These are phyloP conservation scores for Scrobipalpa costella DNA, from an alignment of 2,888 invertebrate species.

Conservation along the genomic window DNA sequence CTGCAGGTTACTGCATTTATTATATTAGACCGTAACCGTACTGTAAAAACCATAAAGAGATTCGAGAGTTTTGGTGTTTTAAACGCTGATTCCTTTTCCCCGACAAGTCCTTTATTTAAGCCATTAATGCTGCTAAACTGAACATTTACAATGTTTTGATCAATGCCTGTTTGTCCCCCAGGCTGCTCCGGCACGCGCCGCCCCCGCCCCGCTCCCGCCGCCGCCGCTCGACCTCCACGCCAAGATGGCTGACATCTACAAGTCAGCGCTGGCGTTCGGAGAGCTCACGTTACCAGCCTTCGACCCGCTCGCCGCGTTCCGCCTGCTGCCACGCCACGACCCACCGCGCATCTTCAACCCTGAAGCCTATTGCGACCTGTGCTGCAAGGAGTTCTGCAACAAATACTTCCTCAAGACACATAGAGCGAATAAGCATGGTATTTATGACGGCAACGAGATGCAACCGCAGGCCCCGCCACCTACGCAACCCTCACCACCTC, in stretches of 20 bases:
- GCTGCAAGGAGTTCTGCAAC: constrained; percentile 99
- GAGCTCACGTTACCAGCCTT: constrained; percentile 72
- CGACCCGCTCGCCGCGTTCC: constrained; percentile 80
- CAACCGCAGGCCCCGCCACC: constrained; percentile 65
- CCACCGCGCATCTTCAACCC: constrained; percentile 95
- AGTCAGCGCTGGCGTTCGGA: constrained; percentile 76
- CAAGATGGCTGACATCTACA: constrained; percentile 78
- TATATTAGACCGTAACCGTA: no score
- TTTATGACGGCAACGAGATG: constrained; percentile 84
- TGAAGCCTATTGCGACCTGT: constrained; percentile 98
- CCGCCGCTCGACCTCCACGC: constrained; percentile 73
- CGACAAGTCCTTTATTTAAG: no score
- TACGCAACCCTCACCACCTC: constrained; percentile 73
- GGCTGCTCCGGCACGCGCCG: constrained; percentile 90
- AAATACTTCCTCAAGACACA: constrained; percentile 99
- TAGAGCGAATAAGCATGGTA: constrained; percentile 98
- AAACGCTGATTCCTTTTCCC: no score
- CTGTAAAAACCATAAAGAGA: no score
- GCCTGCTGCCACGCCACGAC: constrained; percentile 75
- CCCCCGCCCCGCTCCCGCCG: constrained; percentile 64
- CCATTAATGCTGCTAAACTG: not conserved
- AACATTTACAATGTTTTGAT: not conserved
- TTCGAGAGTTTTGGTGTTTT: no score
- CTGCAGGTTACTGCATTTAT: no score
- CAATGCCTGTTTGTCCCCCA: constrained; percentile 65